Base-by-base conservation (phyloP, 2,888 invertebrate genomes). In the Acanthosepion lycidas region DNA sequence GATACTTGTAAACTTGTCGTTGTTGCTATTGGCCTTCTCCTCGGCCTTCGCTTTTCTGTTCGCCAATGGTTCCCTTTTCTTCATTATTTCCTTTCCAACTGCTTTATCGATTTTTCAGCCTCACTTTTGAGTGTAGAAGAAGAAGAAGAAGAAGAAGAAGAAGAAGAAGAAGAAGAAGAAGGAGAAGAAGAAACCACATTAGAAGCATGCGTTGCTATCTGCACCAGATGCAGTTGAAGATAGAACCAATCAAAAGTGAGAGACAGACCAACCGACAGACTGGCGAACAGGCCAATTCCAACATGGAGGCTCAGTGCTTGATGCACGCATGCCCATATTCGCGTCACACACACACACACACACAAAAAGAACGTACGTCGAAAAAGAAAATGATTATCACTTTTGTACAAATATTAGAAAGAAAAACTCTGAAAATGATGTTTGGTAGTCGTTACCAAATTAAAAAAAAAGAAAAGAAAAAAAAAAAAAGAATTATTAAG, bases 51-150 rank as follows among this genome's bases (percentile, higher is more conserved):
- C n/a, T 78, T 78, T n/a, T 23, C 6, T 59, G 23, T 59, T 59
- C 23, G 59, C 59, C 20, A 42, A 42, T 2, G 1, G 42, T 59
- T 59, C 6, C 23, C 23, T 59, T 59, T 59, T 59, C 51, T 42
- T 59, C 18, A 78, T 78, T 78, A 78, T 78, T 78, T 78, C 78
- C 78, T 78, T 78, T 78, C 78, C 78, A 78, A 78, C n/a, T 78
- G 78, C 78, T 78, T 78, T 78, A 78, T 78, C n/a, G 78, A 78
- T 78, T 78, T 78, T 33, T 78, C 78, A 9, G 18, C 18, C 15
- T 33, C n/a, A n/a, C 78, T 78, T 33, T 2, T 33, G n/a, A 18
- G n/a, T 3, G n/a, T 18, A 55, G 20, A 20, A 55, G 55, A 55
- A n/a, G n/a, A n/a, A 78, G 78, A 28, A n/a, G 12, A 18, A 12